Evolutionary conservation across 2,888 invertebrate genomes (phyloP), one percentile per base, ranked within the genome.

Genomic region (Rhogogaster chlorosoma): DNA sequence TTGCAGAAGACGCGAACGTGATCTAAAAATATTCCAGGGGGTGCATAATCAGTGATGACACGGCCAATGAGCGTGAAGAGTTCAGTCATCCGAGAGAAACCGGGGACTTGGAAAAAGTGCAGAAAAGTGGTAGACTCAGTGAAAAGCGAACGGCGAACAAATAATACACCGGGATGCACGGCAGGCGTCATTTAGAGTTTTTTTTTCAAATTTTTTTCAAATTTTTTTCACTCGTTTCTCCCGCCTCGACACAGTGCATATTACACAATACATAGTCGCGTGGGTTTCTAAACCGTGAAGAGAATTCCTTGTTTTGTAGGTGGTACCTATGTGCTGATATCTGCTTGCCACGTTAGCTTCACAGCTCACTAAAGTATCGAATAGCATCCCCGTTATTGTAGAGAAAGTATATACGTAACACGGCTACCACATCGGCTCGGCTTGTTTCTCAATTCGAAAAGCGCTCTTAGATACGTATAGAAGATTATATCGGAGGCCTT

Each of bases 51-150:
- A 90, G 42, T 49, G 29, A 83, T 45, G 83, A 83, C 89, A 89
- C 89, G 90, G 90, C 91, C 92, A 90, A 90, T 91, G 91, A 90
- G 90, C 90, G 90, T 90, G 88, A 89, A 90, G 88, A 87, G 91
- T 88, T 88, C 90, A 91, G 89, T 90, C 91, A 91, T 89, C 91
- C 91, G 91, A 88, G 86, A 89, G 89, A 90, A 88, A 86, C 89
- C 88, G 87, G 85, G 85, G 82, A 85, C 87, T 85, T 84, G 84
- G 87, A 87, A 88, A 88, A 87, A 90, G 89, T 91, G 90, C 90
- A 90, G 90, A 87, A 82, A 70, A 83, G 45, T 67, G 29, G 32
- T 61, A 38, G 61, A 80, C 80, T 49, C 32, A 53, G 32, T 77
- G 45, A 77, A 29, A 77, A 32, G 49, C 45, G 29, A 77, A 29